Evolutionary conservation across 1,140 invertebrate genomes (phyloP), one percentile per base, ranked within the genome.

Genomic region (Colletes gigas): DNA sequence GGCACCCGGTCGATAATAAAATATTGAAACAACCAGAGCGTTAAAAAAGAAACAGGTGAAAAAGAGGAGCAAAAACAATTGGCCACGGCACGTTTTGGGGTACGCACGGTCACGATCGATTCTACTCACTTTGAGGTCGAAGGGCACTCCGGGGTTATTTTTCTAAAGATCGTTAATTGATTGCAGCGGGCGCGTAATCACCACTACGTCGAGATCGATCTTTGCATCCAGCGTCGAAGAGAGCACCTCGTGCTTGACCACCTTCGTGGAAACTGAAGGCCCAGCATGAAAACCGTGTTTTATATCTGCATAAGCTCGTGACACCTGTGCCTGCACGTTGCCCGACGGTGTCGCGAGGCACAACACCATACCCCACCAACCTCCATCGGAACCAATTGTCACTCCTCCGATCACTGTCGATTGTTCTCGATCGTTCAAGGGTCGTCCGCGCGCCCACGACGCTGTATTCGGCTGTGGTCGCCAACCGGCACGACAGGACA

Each of bases 231-330:
- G 14, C 41, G n/a, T 15, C 60, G 17, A 41, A 12, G 52, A 60
- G 44, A 75, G 47, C n/a, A 67, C 54, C 44, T 75, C 21, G 69
- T 69, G 72, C 50, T 54, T 57, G 68, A 63, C 17, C 47, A 87
- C 41, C 74, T 71, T 55, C 66, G 66, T 68, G 59, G 75, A 84
- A 82, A 87, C 86, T 87, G 82, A 87, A 52, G 63, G 55, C 63
- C 62, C 50, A 30, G 8, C 9, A 74, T 65, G 12, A 77, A 82
- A 52, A 84, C 75, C 50, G 59, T 62, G 81, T 73, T 83, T 87
- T 87, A 87, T 87, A 87, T 87, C 78, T 57, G 67, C 71, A 86
- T 67, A 77, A 54, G 55, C 47, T 55, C 63, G 55, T 71, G 69
- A 80, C 80, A 85, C 68, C 62, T 83, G 54, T 54, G 54, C 62